Conservation (phyloP, 2,888 invertebrate species). For the Lomographa bimaculata region DNA sequence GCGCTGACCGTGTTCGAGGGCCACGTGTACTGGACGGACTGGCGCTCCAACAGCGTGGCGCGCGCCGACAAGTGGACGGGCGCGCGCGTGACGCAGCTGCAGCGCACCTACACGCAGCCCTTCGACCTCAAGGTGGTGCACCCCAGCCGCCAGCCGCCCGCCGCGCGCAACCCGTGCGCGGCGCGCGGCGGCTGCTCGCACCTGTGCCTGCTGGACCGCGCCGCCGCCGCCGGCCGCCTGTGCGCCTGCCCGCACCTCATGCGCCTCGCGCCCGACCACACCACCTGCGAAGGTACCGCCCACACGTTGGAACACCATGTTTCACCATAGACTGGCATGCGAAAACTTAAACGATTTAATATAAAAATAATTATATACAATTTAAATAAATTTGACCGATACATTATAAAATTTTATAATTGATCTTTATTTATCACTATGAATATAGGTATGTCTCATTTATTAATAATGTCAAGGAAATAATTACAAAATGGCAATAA, state of each 20-base stretch:
- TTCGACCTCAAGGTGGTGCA: slow-evolving; percentile 91
- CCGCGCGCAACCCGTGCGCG: slow-evolving; percentile 86
- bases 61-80: slow-evolving; percentile 94
- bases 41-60: slow-evolving; percentile 94
- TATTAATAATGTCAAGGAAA: no score
- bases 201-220: slow-evolving; percentile 89
- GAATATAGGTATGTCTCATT: no score
- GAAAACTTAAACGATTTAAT: no score
- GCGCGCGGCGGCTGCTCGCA: slow-evolving; percentile 92
- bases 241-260: slow-evolving; percentile 96
- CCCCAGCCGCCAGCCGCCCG: slow-evolving; percentile 65
- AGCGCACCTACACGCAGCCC: slow-evolving; percentile 93
- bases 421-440: no score
- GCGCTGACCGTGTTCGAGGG: slow-evolving; percentile 93
- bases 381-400: no score
- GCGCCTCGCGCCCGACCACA: slow-evolving; percentile 86
- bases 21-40: slow-evolving; percentile 97
- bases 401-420: no score
- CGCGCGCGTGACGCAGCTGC: slow-evolving; percentile 89
- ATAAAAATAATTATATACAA: no score
- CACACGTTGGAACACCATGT: no score
- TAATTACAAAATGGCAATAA: no score
- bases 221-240: slow-evolving; percentile 84
- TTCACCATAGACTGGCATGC: no score
- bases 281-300: slow-evolving; percentile 48